Conservation (phyloP, 2,888 invertebrate genomes). For the Rhaphigaster nebulosa region DNA sequence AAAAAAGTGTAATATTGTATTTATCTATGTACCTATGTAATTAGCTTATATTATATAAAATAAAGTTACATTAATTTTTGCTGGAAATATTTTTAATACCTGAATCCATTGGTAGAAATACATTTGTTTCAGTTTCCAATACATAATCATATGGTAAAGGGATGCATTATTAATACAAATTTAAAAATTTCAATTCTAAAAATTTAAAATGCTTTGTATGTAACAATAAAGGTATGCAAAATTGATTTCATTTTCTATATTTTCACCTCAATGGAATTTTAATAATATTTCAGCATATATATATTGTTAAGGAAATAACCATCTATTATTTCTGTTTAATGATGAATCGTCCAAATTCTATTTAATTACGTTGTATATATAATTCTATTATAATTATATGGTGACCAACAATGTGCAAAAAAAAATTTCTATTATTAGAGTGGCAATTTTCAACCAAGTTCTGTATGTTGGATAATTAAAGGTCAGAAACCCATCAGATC, state of each 20-base stretch:
- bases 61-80: conserved; percentile 51
- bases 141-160: not conserved
- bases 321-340: too few species aligned
- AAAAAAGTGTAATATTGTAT: conserved; percentile 36
- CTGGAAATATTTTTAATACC: conserved; percentile 54
- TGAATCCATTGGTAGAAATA: conserved; percentile 1
- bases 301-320: too few species aligned
- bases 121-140: not conserved
- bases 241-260: not conserved
- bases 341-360: too few species aligned
- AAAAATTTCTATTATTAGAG: too few species aligned
- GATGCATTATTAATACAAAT: not conserved
- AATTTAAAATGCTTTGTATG: not conserved
- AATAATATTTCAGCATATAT: not conserved
- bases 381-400: too few species aligned
- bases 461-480: too few species aligned
- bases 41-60: conserved; percentile 43
- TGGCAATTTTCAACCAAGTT: too few species aligned
- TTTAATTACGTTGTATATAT: too few species aligned
- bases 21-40: conserved; percentile 55
- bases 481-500: too few species aligned
- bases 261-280: not conserved
- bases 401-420: too few species aligned
- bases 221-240: not conserved
- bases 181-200: not conserved